Evolutionary conservation across 2,888 invertebrate species (phyloP), one percentile per base, ranked within the genome.

Genomic region (Habroteleia sp.): DNA sequence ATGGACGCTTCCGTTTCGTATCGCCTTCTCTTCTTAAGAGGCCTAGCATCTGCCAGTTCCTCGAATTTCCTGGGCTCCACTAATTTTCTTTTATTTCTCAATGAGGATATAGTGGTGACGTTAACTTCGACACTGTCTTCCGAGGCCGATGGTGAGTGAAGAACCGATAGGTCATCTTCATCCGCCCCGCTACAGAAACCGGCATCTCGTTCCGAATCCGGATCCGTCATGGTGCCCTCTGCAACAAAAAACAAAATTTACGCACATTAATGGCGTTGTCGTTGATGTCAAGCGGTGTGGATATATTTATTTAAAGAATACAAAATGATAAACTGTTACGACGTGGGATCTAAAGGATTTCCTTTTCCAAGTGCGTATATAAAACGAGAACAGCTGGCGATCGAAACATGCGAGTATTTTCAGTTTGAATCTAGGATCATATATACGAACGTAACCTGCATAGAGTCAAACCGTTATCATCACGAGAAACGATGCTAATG

Each of bases 171-270:
- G 76, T 89, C 88, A 79, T 89, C 88, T 81, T 94, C 94, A 78
- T 94, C 94, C 0, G 92, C 93, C 1, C 93, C 93, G 0, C 93
- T 94, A 76, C 93, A 94, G 87, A 94, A 94, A 44, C 93, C 94
- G 2, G 93, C 93, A 84, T 94, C 94, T 54, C 91, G 89, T 68
- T 93, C 92, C 56, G 91, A 85, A 39, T 74, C 73, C 8, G 56
- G 72, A 41, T 85, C 86, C 17, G 89, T 86, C 89, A 90, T 90
- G 25, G 84, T 86, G 52, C 86, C 86, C 68, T 91, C 93, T 92
- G 91, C 7, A 92, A 90, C 63, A 65, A 6, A 41, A 72, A 72
- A 3, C 41, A 48, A 11, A n/a, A 39, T 39, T 17, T 10, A 16
- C 6, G 33, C 14, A 37, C 4, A 16, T 37, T 37, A 37, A 8